phyloP scores from a whole-genome alignment of 2,888 invertebrate genomes.

The Chalcis sispes region DNA sequence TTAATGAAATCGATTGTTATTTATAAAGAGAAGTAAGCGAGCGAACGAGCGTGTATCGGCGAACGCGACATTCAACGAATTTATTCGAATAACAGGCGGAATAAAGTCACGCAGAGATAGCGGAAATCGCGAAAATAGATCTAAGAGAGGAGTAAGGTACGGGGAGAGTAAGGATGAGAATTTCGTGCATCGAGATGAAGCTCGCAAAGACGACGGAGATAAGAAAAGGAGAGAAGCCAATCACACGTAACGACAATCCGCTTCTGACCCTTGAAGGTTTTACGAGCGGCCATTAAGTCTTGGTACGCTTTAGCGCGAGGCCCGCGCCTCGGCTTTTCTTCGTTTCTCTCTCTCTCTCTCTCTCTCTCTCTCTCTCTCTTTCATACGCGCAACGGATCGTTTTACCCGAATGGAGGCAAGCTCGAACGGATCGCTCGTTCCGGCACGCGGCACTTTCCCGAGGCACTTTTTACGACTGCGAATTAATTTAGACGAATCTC shows the following conservation, averaged over 20 bases:
- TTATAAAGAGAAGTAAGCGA: no score
- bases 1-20: no score
- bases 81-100: no score
- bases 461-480: constrained; percentile 54
- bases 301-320: constrained; percentile 45
- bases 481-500: constrained; percentile 58
- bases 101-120: constrained; percentile 2
- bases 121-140: constrained; percentile 35
- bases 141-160: not conserved
- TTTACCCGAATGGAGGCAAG: no score
- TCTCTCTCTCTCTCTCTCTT: constrained; percentile 8
- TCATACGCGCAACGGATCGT: no score
- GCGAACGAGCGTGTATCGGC: no score
- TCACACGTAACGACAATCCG: constrained; percentile 60
- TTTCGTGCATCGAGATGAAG: constrained; percentile 44
- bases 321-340: constrained; percentile 7
- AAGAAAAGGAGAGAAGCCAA: constrained; percentile 56
- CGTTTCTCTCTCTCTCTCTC: constrained; percentile 7
- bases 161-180: not conserved
- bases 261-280: constrained; percentile 61
- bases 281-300: constrained; percentile 64
- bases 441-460: constrained; percentile 34
- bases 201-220: constrained; percentile 30
- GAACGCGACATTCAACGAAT: no score
- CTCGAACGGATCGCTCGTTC: no score